A percentile compares a stretch with the other conserved stretches of the same genome.
phyloP scores from a whole-genome alignment of 2,113 vertebrate species.

The Phoenicopterus ruber region DNA sequence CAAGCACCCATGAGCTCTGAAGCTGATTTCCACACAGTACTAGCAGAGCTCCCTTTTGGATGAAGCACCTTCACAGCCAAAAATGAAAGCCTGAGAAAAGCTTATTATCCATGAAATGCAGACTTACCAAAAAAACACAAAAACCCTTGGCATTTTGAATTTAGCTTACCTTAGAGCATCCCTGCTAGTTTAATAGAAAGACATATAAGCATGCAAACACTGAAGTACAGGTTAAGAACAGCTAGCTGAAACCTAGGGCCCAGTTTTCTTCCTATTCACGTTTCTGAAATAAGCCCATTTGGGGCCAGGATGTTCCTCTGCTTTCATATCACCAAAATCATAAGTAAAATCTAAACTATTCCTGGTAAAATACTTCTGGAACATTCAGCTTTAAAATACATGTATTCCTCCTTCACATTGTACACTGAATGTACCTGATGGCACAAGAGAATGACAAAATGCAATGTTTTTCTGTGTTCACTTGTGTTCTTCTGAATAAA shows the following conservation, averaged over 20 bases:
- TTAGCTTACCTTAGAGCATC: slow-evolving; percentile 14
- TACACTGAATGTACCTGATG: not conserved
- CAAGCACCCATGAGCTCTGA: not conserved
- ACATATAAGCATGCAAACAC: not conserved
- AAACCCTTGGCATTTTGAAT: not conserved
- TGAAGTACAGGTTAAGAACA: not conserved
- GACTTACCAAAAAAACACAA: not conserved
- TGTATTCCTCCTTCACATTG: not conserved
- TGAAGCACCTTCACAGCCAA: slow-evolving; percentile 1
- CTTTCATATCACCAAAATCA: not conserved
- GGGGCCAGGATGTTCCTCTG: not conserved
- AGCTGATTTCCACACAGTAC: not conserved
- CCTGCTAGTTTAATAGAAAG: not conserved
- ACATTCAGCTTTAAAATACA: not conserved
- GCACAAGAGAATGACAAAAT: not conserved
- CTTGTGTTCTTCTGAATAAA: not conserved
- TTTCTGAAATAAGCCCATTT: not conserved
- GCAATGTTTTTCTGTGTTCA: not conserved
- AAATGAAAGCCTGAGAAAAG: slow-evolving; percentile 39
- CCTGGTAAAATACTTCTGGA: not conserved
- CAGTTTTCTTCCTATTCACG: not conserved
- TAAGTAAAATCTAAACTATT: not conserved
- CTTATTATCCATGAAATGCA: slow-evolving; percentile 8
- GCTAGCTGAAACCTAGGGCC: not conserved
- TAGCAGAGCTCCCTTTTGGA: not conserved